Percentiles rank a stretch among this genome's conserved stretches.
These are phyloP conservation scores for Campoplex nolae DNA, from an alignment of 2,888 invertebrate genomes.

Conservation along the genomic window DNA sequence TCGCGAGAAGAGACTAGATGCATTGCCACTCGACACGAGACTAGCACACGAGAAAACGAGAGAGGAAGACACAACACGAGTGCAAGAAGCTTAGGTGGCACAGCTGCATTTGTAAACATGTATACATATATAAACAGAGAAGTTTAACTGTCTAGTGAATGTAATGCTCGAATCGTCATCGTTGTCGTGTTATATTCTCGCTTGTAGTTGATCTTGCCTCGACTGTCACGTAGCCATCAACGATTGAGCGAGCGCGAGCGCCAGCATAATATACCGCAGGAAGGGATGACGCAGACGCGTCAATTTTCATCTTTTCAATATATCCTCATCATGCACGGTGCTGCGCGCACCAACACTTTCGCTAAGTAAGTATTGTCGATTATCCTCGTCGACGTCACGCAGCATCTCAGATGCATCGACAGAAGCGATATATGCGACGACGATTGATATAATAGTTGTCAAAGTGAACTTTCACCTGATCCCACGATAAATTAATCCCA, in stretches of 20 bases:
- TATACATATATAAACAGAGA: conserved; percentile 13
- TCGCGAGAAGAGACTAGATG: conserved; percentile 14
- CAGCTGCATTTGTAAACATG: conserved; percentile 26
- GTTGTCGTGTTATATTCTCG: conserved; percentile 57
- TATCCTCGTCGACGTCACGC: conserved; percentile 6
- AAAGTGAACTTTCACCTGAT: conserved; percentile 61
- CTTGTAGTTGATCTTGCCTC: conserved; percentile 49
- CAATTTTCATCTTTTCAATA: conserved; percentile 68
- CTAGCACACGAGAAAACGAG: conserved; percentile 22
- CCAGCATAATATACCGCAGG: conserved; percentile 34
- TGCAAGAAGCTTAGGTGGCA: conserved; percentile 47
- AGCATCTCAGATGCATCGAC: conserved; percentile 31
- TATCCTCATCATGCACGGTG: conserved; percentile 11
- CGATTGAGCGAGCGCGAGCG: conserved; percentile 32
- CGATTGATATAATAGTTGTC: conserved; percentile 16
- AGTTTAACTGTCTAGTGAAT: conserved; percentile 13
- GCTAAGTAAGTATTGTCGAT: conserved; percentile 24
- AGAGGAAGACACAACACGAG: conserved; percentile 17
- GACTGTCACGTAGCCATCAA: conserved; percentile 47
- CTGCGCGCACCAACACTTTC: background rate
- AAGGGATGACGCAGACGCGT: conserved; percentile 68
- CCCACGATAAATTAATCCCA: conserved; percentile 53
- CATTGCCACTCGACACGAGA: conserved; percentile 26
- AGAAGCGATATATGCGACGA: conserved; percentile 4
- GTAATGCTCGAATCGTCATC: conserved; percentile 12